Evolutionary conservation across 2,113 vertebrate genomes (phyloP).

Genomic region (Micronycteris hirsuta): DNA sequence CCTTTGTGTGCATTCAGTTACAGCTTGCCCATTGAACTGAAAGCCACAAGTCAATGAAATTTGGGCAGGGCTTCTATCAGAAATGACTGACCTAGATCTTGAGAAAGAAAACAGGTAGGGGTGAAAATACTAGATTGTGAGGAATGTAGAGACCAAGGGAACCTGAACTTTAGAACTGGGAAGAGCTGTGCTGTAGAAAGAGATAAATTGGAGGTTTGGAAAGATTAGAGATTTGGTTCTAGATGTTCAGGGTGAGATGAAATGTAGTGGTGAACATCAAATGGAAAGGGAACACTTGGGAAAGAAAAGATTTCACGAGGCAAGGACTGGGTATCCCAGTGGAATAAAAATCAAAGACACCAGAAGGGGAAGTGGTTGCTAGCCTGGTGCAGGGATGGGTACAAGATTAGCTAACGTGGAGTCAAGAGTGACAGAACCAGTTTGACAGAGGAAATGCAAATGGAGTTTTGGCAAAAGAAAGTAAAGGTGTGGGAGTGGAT

Average conservation of each 20-base stretch:
- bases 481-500: neutral
- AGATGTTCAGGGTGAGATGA: neutral
- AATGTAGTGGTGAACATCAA: neutral
- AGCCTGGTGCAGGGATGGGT: neutral
- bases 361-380: neutral
- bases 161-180: neutral
- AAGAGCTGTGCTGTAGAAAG: neutral
- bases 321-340: too few species aligned
- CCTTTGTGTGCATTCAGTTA: neutral
- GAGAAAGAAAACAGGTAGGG: neutral
- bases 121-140: neutral
- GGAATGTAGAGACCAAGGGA: neutral
- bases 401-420: neutral
- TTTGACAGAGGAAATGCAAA: conserved; percentile 28
- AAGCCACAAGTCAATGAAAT: neutral
- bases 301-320: neutral
- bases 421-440: neutral
- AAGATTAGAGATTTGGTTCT: neutral
- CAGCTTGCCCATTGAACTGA: neutral
- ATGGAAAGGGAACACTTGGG: neutral
- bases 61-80: neutral
- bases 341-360: neutral
- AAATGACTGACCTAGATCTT: neutral
- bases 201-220: neutral
- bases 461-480: neutral